A percentile compares a stretch with the other conserved stretches of the same genome.
phyloP scores from a whole-genome alignment of 1,140 invertebrate species.

The Pararge aegeria region DNA sequence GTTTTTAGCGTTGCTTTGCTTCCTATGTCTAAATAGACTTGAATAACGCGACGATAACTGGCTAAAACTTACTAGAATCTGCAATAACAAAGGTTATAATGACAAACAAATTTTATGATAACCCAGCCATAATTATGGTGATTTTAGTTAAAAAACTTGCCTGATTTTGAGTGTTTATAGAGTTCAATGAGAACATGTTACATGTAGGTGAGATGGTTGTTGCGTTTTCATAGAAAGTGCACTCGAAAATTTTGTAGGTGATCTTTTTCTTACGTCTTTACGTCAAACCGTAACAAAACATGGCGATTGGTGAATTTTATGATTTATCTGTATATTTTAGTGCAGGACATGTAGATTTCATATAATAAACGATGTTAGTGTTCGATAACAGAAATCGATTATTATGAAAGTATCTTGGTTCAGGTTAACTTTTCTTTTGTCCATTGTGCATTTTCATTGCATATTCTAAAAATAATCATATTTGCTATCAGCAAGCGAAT shows the following conservation, averaged over 20 bases:
- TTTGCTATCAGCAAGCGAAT: no score
- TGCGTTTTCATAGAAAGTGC: slow-evolving; percentile 66
- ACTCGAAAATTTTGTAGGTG: slow-evolving; percentile 78
- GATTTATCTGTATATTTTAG: slow-evolving; percentile 14
- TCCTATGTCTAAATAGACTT: slow-evolving; percentile 69
- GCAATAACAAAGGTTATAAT: slow-evolving; percentile 70
- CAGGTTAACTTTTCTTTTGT: no score
- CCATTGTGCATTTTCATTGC: no score
- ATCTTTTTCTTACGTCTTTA: slow-evolving; percentile 49
- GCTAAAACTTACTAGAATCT: slow-evolving; percentile 77
- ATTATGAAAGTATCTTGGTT: no score
- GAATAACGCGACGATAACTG: slow-evolving; percentile 72
- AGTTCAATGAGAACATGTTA: slow-evolving; percentile 80
- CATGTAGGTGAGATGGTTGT: slow-evolving; percentile 65
- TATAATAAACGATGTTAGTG: neutral
- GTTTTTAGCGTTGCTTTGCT: slow-evolving; percentile 56
- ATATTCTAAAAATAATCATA: no score
- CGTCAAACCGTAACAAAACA: slow-evolving; percentile 66
- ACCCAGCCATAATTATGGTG: slow-evolving; percentile 2
- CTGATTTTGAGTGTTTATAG: slow-evolving; percentile 77
- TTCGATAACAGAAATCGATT: no score
- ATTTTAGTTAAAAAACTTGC: slow-evolving; percentile 35
- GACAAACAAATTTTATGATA: slow-evolving; percentile 46
- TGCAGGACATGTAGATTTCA: neutral
- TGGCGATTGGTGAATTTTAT: no score